Conservation (phyloP, 2,888 invertebrate genomes). For the Ferdinandea cuprea region DNA sequence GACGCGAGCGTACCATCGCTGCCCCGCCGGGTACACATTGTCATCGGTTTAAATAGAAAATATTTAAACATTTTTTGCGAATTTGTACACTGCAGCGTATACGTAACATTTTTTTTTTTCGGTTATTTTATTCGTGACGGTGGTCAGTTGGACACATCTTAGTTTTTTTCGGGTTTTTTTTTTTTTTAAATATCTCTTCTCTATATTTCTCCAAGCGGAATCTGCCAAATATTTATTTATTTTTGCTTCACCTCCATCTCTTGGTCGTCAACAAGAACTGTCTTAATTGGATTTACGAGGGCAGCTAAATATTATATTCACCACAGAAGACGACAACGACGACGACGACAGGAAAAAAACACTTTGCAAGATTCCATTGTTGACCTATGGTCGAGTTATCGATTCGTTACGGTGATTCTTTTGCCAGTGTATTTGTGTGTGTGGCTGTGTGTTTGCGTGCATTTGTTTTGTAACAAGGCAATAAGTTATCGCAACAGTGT, state of each 20-base stretch:
- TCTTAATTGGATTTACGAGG: constrained; percentile 66
- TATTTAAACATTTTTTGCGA: constrained; percentile 15
- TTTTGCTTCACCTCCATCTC: background rate
- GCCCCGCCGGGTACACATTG: constrained; percentile 19
- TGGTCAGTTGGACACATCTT: constrained; percentile 42
- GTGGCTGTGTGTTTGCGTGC: constrained; percentile 4
- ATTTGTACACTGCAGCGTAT: constrained; percentile 56
- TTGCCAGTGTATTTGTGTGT: no score
- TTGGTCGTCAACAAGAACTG: constrained; percentile 6
- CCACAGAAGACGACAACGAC: background rate
- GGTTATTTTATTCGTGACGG: constrained; percentile 39
- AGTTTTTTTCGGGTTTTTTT: constrained; percentile 2
- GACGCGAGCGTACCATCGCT: constrained; percentile 41
- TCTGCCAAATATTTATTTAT: constrained; percentile 44
- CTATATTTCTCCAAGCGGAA: no score
- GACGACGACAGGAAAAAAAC: constrained; percentile 2
- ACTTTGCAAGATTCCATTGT: constrained; percentile 56
- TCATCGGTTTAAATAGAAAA: constrained; percentile 59
- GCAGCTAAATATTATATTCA: constrained; percentile 36
- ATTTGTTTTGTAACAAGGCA: constrained; percentile 50
- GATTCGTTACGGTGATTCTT: constrained; percentile 56
- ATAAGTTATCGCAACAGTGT: constrained; percentile 33
- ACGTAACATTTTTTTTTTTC: constrained; percentile 53
- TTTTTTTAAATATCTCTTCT: no score
- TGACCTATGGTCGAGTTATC: constrained; percentile 70